Conservation (phyloP, 2,888 invertebrate genomes). For the Acanthosepion lycidas region DNA sequence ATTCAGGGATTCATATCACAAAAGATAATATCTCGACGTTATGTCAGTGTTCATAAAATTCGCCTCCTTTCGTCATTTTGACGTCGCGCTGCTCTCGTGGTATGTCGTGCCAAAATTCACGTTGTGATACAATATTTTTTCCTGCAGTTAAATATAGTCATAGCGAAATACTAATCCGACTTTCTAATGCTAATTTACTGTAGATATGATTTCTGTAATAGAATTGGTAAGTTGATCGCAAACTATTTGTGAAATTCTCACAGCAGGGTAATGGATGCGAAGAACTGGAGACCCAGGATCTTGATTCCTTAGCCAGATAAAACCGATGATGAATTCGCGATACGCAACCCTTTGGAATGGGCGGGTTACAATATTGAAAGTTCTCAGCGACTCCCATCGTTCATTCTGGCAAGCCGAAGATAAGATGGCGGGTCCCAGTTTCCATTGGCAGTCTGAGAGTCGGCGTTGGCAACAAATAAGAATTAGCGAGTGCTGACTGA, state of each 20-base stretch:
- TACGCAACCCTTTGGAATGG: background rate
- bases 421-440: background rate
- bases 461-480: background rate
- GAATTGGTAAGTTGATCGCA: background rate
- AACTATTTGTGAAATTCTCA: background rate
- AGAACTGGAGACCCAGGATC: background rate
- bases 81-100: too few relatives aligned
- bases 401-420: background rate
- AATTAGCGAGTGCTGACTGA: slow-evolving; percentile 11
- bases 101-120: too few relatives aligned
- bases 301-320: background rate
- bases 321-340: background rate
- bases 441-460: background rate
- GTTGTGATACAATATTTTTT: too few relatives aligned
- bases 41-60: too few relatives aligned
- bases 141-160: too few relatives aligned
- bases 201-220: background rate
- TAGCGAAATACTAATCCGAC: too few relatives aligned
- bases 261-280: background rate
- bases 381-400: background rate
- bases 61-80: too few relatives aligned
- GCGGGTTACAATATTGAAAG: background rate
- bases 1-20: too few relatives aligned
- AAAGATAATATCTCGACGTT: too few relatives aligned
- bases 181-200: background rate